These are phyloP conservation scores for Hermaeophaga mercurialis DNA, from an alignment of 2,888 invertebrate species.

Conservation along the genomic window DNA sequence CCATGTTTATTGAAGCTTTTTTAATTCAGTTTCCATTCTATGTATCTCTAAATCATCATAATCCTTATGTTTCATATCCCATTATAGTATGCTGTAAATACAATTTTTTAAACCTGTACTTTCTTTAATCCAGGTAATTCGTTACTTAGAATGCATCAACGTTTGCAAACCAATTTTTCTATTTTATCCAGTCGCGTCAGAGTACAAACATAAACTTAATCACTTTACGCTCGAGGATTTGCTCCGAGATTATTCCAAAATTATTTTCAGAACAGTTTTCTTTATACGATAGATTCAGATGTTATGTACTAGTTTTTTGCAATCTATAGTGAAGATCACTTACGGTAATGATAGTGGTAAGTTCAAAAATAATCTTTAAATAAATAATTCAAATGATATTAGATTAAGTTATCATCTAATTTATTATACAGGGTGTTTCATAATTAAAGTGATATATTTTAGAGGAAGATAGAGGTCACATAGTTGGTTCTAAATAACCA, in stretches of 20 bases:
- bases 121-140: no score
- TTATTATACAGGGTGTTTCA: no score
- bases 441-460: no score
- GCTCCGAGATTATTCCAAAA: neutral
- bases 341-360: constrained; percentile 15
- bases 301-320: constrained; percentile 21
- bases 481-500: no score
- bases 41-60: neutral
- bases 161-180: constrained; percentile 9
- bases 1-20: no score
- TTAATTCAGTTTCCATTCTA: no score
- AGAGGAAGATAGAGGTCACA: no score
- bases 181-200: constrained; percentile 1
- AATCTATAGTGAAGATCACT: constrained; percentile 7
- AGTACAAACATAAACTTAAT: constrained; percentile 2
- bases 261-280: neutral
- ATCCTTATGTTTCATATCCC: neutral
- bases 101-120: neutral
- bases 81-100: no score
- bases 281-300: neutral
- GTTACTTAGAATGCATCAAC: no score
- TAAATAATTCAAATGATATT: neutral
- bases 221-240: neutral
- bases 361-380: no score
- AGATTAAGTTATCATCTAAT: no score